Base-by-base conservation (phyloP, 2,888 invertebrate genomes). In the Cosmia pyralina region DNA sequence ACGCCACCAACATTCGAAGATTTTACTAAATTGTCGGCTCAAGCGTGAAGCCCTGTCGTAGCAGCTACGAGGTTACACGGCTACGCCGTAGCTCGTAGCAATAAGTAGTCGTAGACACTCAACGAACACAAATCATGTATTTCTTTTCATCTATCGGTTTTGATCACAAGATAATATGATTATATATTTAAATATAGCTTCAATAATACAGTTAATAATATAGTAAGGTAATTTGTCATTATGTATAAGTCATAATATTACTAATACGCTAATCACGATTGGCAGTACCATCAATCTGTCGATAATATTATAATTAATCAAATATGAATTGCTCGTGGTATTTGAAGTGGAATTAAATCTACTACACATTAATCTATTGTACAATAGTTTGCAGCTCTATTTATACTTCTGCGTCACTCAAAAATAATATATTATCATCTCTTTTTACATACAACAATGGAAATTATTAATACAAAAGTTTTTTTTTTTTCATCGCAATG, bases 21-120 rank as follows among this genome's bases (percentile, higher is more conserved):
- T 73, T 69, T 75, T 62, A 70, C 58, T 70, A 59, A 79, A 80
- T 59, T 63, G 75, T 57, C 48, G 41, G 69, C 48, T 75, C 66
- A 67, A 59, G 19, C 22, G 38, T 64, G 70, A 77, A 80, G 59
- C 66, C 22, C 38, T 34, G 17, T 64, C 72, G 81, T 81, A 81
- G 77, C 81, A 4, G 53, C 77, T 66, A 72, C 68, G 65, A 76
- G n/a, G 65, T 60, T 52, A 76, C 63, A 67, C 48, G 50, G 55
- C 77, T 80, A 81, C 80, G 82, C 4, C 82, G 82, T 74, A 73
- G 78, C 82, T 11, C 69, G 59, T 81, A 70, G 74, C 77, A 22
- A 62, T 22, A 48, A 50, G 13, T 53, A 46, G 13, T 8, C 28
- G 64, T 69, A 75, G 75, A 60, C n/a, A 10, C 2, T n/a, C 48